Evolutionary conservation across 2,113 vertebrate genomes (phyloP).

Genomic region (Pluvialis apricaria): DNA sequence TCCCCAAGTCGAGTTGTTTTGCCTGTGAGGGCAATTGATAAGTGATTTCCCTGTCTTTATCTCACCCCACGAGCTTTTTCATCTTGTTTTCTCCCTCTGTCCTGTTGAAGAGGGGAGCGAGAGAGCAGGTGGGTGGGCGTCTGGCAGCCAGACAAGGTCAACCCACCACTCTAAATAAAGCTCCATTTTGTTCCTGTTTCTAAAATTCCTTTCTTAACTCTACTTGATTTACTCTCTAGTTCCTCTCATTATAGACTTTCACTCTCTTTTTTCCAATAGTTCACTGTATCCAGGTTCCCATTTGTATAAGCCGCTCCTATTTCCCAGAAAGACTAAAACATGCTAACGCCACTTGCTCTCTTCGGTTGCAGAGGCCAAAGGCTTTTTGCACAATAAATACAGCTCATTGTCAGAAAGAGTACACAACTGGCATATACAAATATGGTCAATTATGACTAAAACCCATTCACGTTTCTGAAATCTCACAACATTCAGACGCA

Average conservation of each 20-base stretch:
- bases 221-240: not conserved
- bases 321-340: not conserved
- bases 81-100: not conserved
- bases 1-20: not conserved
- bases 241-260: not conserved
- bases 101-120: not conserved
- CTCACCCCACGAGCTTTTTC: not conserved
- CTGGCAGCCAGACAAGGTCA: not conserved
- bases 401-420: not conserved
- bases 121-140: not conserved
- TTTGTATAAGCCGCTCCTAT: not conserved
- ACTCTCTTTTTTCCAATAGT: not conserved
- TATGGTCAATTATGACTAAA: not conserved
- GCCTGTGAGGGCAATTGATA: no score
- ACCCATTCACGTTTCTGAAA: not conserved
- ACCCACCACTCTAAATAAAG: not conserved
- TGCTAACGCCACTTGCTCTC: not conserved
- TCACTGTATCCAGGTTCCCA: not conserved
- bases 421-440: not conserved
- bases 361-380: not conserved
- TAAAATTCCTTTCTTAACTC: not conserved
- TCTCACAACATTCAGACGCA: not conserved
- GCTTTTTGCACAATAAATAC: not conserved
- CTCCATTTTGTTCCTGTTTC: not conserved
- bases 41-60: not conserved